Conservation (phyloP, 2,888 invertebrate genomes). For the Lottia gigantea region DNA sequence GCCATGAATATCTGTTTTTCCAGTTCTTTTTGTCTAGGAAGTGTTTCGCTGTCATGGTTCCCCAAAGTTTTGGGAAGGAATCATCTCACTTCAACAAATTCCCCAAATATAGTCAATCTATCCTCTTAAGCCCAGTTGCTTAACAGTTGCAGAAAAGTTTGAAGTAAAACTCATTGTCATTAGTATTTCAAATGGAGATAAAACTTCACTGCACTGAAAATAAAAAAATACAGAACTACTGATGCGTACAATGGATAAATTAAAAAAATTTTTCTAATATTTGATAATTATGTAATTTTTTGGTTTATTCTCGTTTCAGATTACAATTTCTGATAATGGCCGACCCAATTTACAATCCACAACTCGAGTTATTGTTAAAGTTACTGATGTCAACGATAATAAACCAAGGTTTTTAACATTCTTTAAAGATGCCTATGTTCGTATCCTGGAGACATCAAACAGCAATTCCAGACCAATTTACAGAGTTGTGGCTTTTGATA, state of each 20-base stretch:
- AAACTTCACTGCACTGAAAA: too few species aligned
- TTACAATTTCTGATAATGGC: constrained; percentile 86
- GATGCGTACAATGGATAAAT: background rate
- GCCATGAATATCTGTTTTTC: too few species aligned
- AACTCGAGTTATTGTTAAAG: constrained; percentile 72
- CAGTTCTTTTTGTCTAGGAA: too few species aligned
- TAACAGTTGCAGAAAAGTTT: too few species aligned
- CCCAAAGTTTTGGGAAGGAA: too few species aligned
- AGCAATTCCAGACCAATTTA: constrained; percentile 34
- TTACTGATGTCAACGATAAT: constrained; percentile 63
- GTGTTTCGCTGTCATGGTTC: too few species aligned
- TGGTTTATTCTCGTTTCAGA: constrained; percentile 69
- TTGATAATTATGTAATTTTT: background rate
- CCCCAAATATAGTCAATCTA: too few species aligned
- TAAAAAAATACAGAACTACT: too few species aligned
- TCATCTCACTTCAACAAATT: too few species aligned
- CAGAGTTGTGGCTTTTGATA: constrained; percentile 60
- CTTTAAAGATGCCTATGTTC: constrained; percentile 40
- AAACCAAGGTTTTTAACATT: constrained; percentile 54
- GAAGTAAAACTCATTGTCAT: too few species aligned
- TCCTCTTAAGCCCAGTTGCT: too few species aligned
- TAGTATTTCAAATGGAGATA: too few species aligned
- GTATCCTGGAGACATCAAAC: constrained; percentile 38
- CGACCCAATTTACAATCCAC: constrained; percentile 79
- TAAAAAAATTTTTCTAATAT: background rate